Percentiles rank a stretch among this genome's conserved stretches.
These are phyloP conservation scores for Myodes glareolus DNA, from an alignment of 2,113 vertebrate species.

Conservation along the genomic window DNA sequence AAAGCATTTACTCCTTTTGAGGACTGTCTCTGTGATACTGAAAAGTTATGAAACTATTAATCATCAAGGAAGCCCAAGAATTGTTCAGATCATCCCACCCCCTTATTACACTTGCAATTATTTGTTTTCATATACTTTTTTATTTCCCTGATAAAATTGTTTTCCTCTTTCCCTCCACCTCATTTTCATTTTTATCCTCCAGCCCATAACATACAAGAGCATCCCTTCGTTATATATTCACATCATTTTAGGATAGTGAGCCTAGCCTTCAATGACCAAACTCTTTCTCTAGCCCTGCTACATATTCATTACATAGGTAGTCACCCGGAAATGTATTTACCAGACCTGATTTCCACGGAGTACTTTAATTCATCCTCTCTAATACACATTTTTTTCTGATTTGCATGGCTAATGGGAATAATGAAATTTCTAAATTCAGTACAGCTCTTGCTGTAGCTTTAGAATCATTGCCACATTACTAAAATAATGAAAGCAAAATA, in stretches of 20 bases:
- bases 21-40: background rate
- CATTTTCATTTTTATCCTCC: too few species aligned
- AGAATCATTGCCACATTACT: slow-evolving; percentile 60
- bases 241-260: background rate
- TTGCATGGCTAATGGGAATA: slow-evolving; percentile 64
- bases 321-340: background rate
- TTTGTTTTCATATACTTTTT: slow-evolving; percentile 7
- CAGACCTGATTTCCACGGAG: background rate
- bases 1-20: background rate
- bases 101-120: background rate
- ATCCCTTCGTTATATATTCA: background rate
- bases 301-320: background rate
- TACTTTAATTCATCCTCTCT: background rate
- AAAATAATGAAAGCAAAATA: slow-evolving; percentile 67
- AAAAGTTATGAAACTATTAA: background rate
- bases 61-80: background rate
- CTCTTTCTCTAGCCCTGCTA: background rate
- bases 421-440: slow-evolving; percentile 57
- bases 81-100: background rate
- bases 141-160: background rate
- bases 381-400: slow-evolving; percentile 23
- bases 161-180: background rate
- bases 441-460: slow-evolving; percentile 38
- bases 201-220: fast-evolving
- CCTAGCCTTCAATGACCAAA: background rate